These are phyloP conservation scores for Eupithecia vulgata DNA, from an alignment of 2,888 invertebrate genomes.

Conservation along the genomic window DNA sequence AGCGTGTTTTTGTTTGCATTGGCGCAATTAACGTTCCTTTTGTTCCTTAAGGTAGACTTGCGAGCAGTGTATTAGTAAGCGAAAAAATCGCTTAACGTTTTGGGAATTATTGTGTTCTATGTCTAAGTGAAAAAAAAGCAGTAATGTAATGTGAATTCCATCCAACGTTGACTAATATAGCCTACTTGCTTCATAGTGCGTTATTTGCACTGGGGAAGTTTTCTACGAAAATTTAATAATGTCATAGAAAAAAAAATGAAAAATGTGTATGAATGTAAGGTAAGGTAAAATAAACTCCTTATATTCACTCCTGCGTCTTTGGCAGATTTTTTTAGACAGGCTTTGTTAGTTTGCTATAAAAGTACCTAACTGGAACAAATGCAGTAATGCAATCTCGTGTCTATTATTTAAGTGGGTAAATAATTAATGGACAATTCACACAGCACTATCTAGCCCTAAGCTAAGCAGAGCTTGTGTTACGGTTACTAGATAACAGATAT, in stretches of 20 bases:
- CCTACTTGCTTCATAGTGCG: too few species aligned
- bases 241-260: too few species aligned
- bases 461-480: too few species aligned
- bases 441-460: too few species aligned
- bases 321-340: background rate
- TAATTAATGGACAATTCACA: too few species aligned
- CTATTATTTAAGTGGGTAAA: background rate
- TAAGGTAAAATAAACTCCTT: background rate
- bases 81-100: background rate
- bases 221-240: too few species aligned
- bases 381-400: background rate
- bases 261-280: background rate
- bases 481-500: too few species aligned
- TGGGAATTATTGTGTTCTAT: background rate
- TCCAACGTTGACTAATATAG: too few species aligned
- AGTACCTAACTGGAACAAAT: background rate
- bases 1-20: conserved; percentile 33
- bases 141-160: too few species aligned
- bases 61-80: background rate
- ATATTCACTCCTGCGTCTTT: too few species aligned
- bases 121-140: background rate
- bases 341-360: background rate
- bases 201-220: too few species aligned
- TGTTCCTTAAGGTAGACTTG: conserved; percentile 16
- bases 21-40: conserved; percentile 33